Evolutionary conservation across 2,888 invertebrate genomes (phyloP), one percentile per base, ranked within the genome.

Genomic region (Diogma glabrata): DNA sequence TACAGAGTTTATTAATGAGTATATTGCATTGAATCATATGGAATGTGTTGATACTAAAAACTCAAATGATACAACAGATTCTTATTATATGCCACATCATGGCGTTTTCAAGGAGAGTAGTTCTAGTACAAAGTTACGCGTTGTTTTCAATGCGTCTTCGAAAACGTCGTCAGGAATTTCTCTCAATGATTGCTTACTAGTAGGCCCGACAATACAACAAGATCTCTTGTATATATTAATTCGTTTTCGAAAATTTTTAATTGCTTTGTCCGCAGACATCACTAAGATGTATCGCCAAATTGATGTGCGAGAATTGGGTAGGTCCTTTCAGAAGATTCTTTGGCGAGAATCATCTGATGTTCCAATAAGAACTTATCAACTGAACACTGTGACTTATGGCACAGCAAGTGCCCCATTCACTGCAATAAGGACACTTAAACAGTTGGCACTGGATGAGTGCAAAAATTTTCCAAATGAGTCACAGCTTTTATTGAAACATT

Each of bases 71-170:
- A 14, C 33, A 10, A 14, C 33, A 33, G 16, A 33, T 6, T n/a
- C 12, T 16, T 38, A 16, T 4, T 38, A 38, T 16, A 16, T 38
- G 38, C 38, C 38, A 10, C 16, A 38, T 16, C 16, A 38, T 6
- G 4, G 19, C 10, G 38, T 16, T 9, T 4, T 38, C 9, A 16
- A 16, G 6, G 33, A 33, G 16, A 33, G 6, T 33, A 6, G 16
- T 14, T n/a, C 12, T 6, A 33, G 6, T 14, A 36, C 36, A 19
- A 36, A 36, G 17, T 36, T 36, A 36, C 36, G 16, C 16, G 36
- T 36, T 17, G 36, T 36, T 3, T 36, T 36, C 36, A 36, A 36
- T 36, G 36, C 36, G 36, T n/a, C n/a, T n/a, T n/a, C n/a, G n/a
- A n/a, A n/a, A n/a, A n/a, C n/a, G n/a, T n/a, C n/a, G n/a, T n/a